phyloP scores from a whole-genome alignment of 2,797 vertebrate species.

The Onychomys torridus region DNA sequence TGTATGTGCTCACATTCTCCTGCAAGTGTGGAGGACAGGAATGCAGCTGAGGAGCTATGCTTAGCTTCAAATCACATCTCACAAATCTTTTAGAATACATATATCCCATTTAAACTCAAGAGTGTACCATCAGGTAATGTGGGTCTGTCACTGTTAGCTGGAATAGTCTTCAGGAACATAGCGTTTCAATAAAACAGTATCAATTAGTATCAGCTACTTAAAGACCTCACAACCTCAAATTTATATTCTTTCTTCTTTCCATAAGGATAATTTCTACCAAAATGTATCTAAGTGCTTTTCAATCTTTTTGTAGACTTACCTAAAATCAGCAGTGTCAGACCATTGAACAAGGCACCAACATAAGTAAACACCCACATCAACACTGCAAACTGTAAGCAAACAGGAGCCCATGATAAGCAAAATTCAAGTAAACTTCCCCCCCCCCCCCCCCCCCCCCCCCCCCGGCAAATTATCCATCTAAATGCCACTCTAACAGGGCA shows the following conservation, averaged over 20 bases:
- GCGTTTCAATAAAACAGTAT: conserved; percentile 7
- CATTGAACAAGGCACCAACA: conserved; percentile 98
- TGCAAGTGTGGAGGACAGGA: not conserved
- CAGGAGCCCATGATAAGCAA: conserved; percentile 57
- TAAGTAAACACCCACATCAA: conserved; percentile 99
- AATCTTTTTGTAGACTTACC: conserved; percentile 90
- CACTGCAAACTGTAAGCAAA: conserved; percentile 92
- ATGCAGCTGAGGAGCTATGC: not conserved
- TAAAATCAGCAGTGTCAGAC: conserved; percentile 96
- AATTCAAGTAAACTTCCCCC: conserved; percentile 7
- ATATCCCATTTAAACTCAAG: not conserved
- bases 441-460: too few species aligned
- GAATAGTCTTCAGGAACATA: conserved; percentile 28
- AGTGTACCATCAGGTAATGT: not conserved
- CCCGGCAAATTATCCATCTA: conserved; percentile 7
- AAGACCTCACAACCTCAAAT: conserved; percentile 36
- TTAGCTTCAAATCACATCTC: not conserved
- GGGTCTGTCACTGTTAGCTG: not conserved
- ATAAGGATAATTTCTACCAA: conserved; percentile 1
- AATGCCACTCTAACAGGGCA: not conserved
- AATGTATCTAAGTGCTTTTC: not conserved
- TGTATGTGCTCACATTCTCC: not conserved
- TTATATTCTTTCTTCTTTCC: not conserved
- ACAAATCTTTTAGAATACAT: not conserved
- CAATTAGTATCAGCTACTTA: not conserved